phyloP scores from a whole-genome alignment of 2,797 vertebrate genomes.

The Anisognathus igniventris region DNA sequence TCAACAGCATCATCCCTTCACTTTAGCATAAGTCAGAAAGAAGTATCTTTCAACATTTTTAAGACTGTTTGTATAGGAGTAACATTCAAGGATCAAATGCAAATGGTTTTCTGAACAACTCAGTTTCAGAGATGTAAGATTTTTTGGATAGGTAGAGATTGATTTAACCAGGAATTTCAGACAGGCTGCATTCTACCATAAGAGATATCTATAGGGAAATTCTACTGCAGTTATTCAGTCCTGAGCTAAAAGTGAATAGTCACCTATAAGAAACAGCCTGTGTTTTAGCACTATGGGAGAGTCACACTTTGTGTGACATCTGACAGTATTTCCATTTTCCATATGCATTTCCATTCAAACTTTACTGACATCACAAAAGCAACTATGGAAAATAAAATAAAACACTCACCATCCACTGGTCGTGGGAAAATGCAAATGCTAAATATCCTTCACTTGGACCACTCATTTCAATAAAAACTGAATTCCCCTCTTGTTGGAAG shows the following conservation, averaged over 20 bases:
- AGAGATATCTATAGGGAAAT: neutral
- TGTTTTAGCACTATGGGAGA: neutral
- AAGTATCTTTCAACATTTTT: neutral
- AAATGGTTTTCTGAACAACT: neutral
- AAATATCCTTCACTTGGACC: conserved; percentile 83
- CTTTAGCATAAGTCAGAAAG: neutral
- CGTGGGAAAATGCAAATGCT: conserved; percentile 83
- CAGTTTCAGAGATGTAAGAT: neutral
- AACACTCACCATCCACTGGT: conserved; percentile 87
- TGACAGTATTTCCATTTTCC: neutral
- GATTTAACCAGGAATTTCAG: neutral
- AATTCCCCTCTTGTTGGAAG: conserved; percentile 66
- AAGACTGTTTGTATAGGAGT: neutral
- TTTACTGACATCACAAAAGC: neutral
- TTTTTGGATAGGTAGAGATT: neutral
- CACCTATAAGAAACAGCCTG: neutral
- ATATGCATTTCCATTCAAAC: neutral
- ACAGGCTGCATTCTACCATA: neutral
- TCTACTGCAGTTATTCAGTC: neutral
- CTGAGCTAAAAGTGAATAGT: neutral
- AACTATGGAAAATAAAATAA: neutral
- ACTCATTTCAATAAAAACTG: conserved; percentile 83
- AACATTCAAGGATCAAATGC: neutral
- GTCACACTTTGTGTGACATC: neutral
- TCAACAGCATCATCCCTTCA: neutral